Percentiles rank a stretch among this genome's conserved stretches.
Conservation (phyloP, 2,888 invertebrate species). For the Steromphala cineraria region DNA sequence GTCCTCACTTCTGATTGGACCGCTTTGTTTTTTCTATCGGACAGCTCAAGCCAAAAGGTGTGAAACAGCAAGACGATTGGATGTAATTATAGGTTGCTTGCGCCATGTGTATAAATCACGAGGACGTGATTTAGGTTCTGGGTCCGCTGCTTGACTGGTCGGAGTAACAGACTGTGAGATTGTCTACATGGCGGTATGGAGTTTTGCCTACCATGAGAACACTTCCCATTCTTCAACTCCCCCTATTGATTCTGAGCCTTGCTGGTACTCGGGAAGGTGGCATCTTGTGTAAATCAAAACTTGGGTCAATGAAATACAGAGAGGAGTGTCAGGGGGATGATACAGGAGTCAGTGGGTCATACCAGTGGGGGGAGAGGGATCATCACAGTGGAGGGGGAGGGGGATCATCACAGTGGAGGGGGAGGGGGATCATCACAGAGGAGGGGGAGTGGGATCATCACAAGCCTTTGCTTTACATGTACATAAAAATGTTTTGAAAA, state of each 20-base stretch:
- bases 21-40: too few species aligned
- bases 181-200: not conserved
- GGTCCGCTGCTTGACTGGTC: not conserved
- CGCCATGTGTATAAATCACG: not conserved
- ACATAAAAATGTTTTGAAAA: too few species aligned
- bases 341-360: not conserved
- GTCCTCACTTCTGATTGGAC: too few species aligned
- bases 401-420: too few species aligned
- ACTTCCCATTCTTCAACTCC: not conserved
- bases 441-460: too few species aligned
- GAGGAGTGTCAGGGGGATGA: not conserved
- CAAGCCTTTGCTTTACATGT: too few species aligned
- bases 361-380: too few species aligned
- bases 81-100: not conserved
- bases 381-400: too few species aligned
- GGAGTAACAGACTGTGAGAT: not conserved
- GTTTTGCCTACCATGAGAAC: not conserved
- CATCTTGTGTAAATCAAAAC: not conserved
- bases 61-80: not conserved
- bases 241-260: not conserved
- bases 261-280: not conserved
- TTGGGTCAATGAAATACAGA: not conserved
- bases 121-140: not conserved
- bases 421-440: too few species aligned
- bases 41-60: not conserved